A percentile compares a stretch with the other conserved stretches of the same genome.
Conservation (phyloP, 2,797 vertebrate genomes). For the Morelia viridis region DNA sequence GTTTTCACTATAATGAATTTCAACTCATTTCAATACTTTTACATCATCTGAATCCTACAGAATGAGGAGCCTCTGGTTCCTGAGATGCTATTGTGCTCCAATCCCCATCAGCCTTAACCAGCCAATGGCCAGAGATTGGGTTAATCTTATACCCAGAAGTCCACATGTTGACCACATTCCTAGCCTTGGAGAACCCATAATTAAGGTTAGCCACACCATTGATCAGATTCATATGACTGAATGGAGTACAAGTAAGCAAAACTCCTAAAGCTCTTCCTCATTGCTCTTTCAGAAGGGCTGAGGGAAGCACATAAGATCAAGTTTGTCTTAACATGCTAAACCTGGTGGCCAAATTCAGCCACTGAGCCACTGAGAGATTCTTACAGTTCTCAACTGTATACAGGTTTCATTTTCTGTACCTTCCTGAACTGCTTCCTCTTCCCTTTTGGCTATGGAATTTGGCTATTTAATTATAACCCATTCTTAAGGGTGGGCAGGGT, state of each 20-base stretch:
- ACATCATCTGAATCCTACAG: not conserved
- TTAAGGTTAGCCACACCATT: not conserved
- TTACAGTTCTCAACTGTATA: not conserved
- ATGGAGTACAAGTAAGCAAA: not conserved
- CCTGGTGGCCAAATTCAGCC: not conserved
- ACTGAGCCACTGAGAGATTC: not conserved
- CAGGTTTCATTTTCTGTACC: not conserved
- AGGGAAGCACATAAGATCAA: not conserved
- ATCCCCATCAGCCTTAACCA: not conserved
- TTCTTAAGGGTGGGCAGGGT: not conserved
- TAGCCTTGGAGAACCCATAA: not conserved
- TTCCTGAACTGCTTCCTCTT: not conserved
- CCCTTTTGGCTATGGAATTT: not conserved
- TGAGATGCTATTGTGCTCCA: not conserved
- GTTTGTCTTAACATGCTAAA: not conserved
- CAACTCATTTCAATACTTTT: not conserved
- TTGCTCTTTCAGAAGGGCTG: not conserved
- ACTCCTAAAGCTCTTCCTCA: not conserved
- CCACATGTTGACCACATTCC: not conserved
- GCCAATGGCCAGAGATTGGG: not conserved
- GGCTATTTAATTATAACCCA: not conserved
- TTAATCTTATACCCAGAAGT: not conserved
- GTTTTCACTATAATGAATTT: not conserved
- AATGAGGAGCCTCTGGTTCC: not conserved
- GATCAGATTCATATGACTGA: not conserved